phyloP scores from a whole-genome alignment of 2,797 vertebrate genomes.

The Hydrolagus colliei region DNA sequence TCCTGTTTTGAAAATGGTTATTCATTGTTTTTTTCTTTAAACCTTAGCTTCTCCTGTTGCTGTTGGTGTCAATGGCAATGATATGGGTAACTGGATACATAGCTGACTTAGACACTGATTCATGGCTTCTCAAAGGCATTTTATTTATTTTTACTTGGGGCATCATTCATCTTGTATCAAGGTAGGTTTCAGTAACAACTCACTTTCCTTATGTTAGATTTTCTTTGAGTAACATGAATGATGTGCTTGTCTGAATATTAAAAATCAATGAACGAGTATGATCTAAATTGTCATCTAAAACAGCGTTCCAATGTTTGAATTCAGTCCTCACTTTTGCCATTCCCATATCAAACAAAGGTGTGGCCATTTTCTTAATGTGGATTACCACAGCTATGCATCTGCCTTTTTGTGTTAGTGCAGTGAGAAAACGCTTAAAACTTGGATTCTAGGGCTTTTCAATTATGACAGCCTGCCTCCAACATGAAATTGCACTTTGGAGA shows the following conservation, averaged over 20 bases:
- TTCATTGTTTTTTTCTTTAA: constrained; percentile 40
- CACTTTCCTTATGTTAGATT: background rate
- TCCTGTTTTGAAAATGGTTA: background rate
- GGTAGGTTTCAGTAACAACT: constrained; percentile 55
- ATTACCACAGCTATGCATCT: background rate
- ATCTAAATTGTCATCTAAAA: too few relatives aligned
- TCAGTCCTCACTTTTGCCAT: too few relatives aligned
- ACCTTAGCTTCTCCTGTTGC: constrained; percentile 55
- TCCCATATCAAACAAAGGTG: background rate
- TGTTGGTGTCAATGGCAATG: constrained; percentile 53
- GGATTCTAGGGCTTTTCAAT: too few relatives aligned
- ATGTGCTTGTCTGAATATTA: constrained; percentile 24
- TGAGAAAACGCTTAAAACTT: background rate
- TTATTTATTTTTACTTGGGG: constrained; percentile 66
- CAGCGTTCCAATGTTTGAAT: too few relatives aligned
- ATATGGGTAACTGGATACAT: constrained; percentile 74
- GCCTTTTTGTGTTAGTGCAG: background rate
- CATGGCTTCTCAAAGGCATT: constrained; percentile 86
- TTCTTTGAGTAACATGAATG: too few relatives aligned
- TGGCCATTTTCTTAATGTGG: background rate
- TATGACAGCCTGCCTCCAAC: background rate
- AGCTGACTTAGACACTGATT: constrained; percentile 75
- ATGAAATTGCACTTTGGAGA: background rate
- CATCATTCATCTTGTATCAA: constrained; percentile 62
- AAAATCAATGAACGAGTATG: background rate